Conservation (phyloP, 2,797 vertebrate genomes). For the Fundulus diaphanus region DNA sequence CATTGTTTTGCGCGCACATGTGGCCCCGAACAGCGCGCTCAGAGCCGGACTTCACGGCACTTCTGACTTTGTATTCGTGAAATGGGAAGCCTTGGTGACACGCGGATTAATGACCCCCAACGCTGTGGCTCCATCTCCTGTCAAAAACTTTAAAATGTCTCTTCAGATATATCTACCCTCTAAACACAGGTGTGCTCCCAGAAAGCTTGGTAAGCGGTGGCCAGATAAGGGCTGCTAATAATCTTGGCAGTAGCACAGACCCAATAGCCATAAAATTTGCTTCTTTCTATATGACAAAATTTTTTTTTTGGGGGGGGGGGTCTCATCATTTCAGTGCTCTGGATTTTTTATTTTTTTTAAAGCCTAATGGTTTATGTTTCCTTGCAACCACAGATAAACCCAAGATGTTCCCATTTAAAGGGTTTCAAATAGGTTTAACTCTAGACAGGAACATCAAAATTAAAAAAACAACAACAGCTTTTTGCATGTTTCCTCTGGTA, state of each 20-base stretch:
- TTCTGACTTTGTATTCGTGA: conserved; percentile 3
- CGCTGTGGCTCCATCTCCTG: conserved; percentile 78
- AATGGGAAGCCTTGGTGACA: conserved; percentile 1
- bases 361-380: not conserved
- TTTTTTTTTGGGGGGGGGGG: not conserved
- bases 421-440: no score
- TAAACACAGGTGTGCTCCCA: not conserved
- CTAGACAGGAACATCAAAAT: no score
- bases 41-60: conserved; percentile 3
- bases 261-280: not conserved
- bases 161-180: no score
- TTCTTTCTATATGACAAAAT: not conserved
- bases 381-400: not conserved
- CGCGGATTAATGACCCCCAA: conserved; percentile 26
- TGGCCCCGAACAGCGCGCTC: conserved; percentile 3
- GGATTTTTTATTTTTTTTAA: no score
- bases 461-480: no score
- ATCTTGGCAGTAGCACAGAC: not conserved
- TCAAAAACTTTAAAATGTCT: conserved; percentile 19
- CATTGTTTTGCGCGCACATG: conserved; percentile 74
- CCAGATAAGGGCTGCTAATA: not conserved
- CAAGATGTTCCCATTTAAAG: no score
- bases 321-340: not conserved
- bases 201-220: not conserved
- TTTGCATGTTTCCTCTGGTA: not conserved